Evolutionary conservation across 2,113 vertebrate genomes (phyloP), one percentile per base, ranked within the genome.

Genomic region (Odobenus rosmarus): DNA sequence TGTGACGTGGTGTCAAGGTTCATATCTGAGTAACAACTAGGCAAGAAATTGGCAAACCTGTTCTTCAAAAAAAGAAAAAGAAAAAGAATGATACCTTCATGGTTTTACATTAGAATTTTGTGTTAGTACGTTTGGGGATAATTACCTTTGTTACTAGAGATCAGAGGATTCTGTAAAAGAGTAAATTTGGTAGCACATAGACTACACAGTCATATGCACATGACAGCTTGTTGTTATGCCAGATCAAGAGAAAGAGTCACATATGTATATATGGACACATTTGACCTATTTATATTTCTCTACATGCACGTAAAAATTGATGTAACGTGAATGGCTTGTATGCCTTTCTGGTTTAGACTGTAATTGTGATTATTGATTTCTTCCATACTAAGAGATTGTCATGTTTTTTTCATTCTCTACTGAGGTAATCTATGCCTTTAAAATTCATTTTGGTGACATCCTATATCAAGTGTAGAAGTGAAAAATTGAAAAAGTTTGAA

Each of bases 91-190:
- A 33, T 1, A n/a, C 36, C 9, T 88, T 97, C 46, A 10, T 93
- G 51, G 95, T 96, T 94, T 98, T 95, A 74, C 87, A 86, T 71
- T 92, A 91, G 10, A 26, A 94, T 97, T 96, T 98, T 97, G 82
- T 8, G 26, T 93, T 88, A 51, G 93, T 95, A 97, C 71, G 7
- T 92, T 84, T 80, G 21, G 88, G 67, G 80, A 19, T 97, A 97
- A 88, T 95, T 84, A 7, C 24, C 79, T 92, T 31, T 97, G 79
- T 96, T 95, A 51, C 31, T 74, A 86, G 14, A 72, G 57, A 80
- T 80, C 95, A n/a, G 59, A 59, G 3, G 16, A 74, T 53, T 71
- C 83, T 92, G 36, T 57, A 90, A 91, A 94, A 91, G 49, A 84
- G 88, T 87, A 92, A 62, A 18, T 89, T 57, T 21, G 26, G 23